A percentile compares a stretch with the other conserved stretches of the same genome.
phyloP scores from a whole-genome alignment of 2,797 vertebrate genomes.

The Labeo calbasu region DNA sequence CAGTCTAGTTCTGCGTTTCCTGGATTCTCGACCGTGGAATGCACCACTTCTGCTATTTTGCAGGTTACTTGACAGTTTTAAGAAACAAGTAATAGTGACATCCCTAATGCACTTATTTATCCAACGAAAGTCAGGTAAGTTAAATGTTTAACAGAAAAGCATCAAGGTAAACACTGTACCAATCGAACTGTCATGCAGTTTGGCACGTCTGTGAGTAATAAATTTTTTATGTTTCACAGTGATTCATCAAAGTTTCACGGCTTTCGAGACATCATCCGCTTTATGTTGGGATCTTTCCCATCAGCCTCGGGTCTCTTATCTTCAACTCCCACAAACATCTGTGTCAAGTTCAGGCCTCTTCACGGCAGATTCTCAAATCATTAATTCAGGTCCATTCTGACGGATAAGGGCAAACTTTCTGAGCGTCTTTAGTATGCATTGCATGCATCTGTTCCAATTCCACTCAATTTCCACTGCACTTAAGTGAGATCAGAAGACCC shows the following conservation, averaged over 20 bases:
- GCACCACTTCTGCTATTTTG: no score
- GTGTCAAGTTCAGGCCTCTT: conserved; percentile 47
- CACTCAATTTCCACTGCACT: conserved; percentile 59
- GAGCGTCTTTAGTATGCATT: conserved; percentile 61
- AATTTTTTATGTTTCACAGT: conserved; percentile 34
- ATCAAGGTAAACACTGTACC: conserved; percentile 37
- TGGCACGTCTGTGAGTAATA: conserved; percentile 27
- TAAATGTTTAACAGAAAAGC: conserved; percentile 2
- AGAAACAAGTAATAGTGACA: no score
- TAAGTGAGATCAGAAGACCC: conserved; percentile 59
- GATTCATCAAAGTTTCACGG: conserved; percentile 53
- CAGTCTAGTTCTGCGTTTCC: no score
- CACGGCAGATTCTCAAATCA: conserved; percentile 52
- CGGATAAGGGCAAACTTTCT: conserved; percentile 53
- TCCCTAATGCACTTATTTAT: not conserved
- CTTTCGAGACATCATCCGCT: conserved; percentile 49
- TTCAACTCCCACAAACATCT: conserved; percentile 57
- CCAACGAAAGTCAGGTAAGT: not conserved
- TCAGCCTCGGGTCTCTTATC: conserved; percentile 58
- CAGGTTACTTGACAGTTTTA: no score
- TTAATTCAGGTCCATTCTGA: conserved; percentile 59
- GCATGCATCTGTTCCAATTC: conserved; percentile 62
- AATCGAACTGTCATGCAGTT: conserved; percentile 38
- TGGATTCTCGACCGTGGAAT: no score
- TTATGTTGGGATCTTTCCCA: conserved; percentile 52